Evolutionary conservation across 2,113 vertebrate genomes (phyloP), one percentile per base, ranked within the genome.

Genomic region (Erythrocebus patas): DNA sequence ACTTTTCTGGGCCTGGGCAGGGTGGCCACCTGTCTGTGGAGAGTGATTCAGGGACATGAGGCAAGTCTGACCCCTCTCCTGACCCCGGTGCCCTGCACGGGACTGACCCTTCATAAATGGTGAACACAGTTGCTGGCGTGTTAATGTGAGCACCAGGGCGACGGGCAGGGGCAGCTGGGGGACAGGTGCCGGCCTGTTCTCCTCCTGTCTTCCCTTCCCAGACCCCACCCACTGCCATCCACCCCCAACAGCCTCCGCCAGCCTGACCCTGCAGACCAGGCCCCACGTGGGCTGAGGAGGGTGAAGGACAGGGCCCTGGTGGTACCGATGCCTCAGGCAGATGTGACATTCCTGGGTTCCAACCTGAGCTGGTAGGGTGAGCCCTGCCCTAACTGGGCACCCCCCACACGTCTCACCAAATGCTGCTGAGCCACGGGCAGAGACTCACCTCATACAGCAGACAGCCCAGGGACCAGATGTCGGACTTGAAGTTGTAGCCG

Each of bases 401-500:
- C 57, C 23, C 11, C 23, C 9, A 10, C 0, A 2, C 8, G 1
- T 52, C 52, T 55, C 30, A 2, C 73, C 6, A 3, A 9, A 38
- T 2, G 61, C 70, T 0, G 0, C 81, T 0, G 35, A 50, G 55
- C 76, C 3, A 0, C 0, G 8, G 22, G 10, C 52, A n/a, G 35
- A 75, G n/a, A 40, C 98, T 99, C 99, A 99, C 99, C 99, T 99
- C 99, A 3, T 99, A 99, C 76, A 99, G 99, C 97, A 99, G 99
- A 98, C 99, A 99, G 98, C 99, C 99, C 98, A 99, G 99, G 96
- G 99, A 99, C 99, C 99, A 99, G 99, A 99, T 99, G 99, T 99
- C 99, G n/a, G 99, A 99, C 98, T 99, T 99, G 99, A 99, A 99
- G 99, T 99, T 99, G 99, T 99, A 99, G 98, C 99, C 99, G 7